Evolutionary conservation across 2,888 invertebrate genomes (phyloP).

Genomic region (Aphidius colemani): DNA sequence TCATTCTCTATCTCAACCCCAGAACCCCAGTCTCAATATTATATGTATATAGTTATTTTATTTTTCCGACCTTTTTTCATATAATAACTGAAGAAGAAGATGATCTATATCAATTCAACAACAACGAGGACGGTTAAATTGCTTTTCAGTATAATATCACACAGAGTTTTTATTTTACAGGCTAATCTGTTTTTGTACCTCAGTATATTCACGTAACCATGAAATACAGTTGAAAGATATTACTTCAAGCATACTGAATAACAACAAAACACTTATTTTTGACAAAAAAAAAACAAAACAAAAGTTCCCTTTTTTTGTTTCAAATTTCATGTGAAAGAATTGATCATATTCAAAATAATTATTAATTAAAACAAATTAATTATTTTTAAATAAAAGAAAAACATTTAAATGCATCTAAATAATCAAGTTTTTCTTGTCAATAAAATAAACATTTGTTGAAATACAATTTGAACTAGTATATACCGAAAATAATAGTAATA

Average conservation of each 20-base stretch:
- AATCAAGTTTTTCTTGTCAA: too few species aligned
- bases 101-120: slow-evolving; percentile 48
- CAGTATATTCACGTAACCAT: slow-evolving; percentile 33
- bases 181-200: slow-evolving; percentile 41
- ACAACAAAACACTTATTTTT: slow-evolving; percentile 23
- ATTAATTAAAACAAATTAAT: too few species aligned
- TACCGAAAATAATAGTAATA: too few species aligned
- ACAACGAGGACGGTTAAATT: slow-evolving; percentile 47
- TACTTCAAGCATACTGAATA: slow-evolving; percentile 28
- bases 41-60: not conserved
- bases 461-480: too few species aligned
- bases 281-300: not conserved
- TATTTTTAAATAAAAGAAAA: too few species aligned
- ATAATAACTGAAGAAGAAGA: slow-evolving; percentile 43
- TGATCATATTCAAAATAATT: too few species aligned
- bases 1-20: not conserved
- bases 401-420: too few species aligned
- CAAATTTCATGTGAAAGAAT: too few species aligned
- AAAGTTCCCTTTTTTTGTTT: too few species aligned
- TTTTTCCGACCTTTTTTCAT: slow-evolving; percentile 38
- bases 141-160: slow-evolving; percentile 48
- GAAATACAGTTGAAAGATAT: slow-evolving; percentile 24
- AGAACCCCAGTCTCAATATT: not conserved
- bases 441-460: too few species aligned
- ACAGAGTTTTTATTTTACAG: slow-evolving; percentile 37